Evolutionary conservation across 2,113 vertebrate species (phyloP).

Genomic region (Oreotrochilus melanogaster): DNA sequence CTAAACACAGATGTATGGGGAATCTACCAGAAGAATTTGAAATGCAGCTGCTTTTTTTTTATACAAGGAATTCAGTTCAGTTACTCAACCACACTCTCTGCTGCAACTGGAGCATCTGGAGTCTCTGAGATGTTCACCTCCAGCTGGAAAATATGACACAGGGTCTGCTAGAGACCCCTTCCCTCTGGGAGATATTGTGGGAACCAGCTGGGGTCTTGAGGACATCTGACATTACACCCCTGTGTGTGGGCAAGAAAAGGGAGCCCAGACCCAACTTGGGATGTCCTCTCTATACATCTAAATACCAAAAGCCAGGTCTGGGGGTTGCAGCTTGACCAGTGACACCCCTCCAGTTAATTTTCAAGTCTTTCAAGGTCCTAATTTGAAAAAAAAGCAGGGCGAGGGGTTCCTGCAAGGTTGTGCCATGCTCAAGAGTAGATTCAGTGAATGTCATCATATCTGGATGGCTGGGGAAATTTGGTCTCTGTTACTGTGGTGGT

Average conservation of each 20-base stretch:
- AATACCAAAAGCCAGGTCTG: not conserved
- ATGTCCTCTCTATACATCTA: not conserved
- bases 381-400: not conserved
- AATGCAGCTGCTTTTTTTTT: accelerated
- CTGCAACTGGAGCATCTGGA: not conserved
- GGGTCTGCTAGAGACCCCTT: not conserved
- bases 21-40: not conserved
- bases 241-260: not conserved
- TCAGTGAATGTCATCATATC: not conserved
- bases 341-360: not conserved
- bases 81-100: not conserved
- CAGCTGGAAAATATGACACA: not conserved
- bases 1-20: not conserved
- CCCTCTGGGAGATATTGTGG: not conserved
- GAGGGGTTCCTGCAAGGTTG: not conserved
- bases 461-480: not conserved
- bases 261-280: not conserved
- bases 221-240: not conserved
- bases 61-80: accelerated
- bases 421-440: not conserved
- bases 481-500: not conserved
- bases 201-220: not conserved
- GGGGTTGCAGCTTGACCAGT: not conserved
- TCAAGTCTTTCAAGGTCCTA: not conserved
- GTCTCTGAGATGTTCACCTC: not conserved